Evolutionary conservation across 2,888 invertebrate species (phyloP).

Genomic region (Napeogenes sylphis): DNA sequence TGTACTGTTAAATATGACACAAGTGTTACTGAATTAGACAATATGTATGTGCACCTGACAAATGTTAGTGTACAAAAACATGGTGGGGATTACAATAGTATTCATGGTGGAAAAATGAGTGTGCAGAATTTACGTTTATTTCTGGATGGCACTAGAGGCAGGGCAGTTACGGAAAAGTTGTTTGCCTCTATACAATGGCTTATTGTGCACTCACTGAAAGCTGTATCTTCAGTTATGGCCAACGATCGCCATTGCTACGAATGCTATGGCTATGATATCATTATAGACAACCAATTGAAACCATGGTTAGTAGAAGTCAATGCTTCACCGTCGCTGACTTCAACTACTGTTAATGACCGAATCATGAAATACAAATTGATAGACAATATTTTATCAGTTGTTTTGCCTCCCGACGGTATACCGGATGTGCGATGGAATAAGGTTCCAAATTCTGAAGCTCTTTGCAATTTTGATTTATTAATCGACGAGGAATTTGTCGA

Average conservation of each 20-base stretch:
- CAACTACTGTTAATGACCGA: constrained; percentile 95
- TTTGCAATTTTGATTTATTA: constrained; percentile 89
- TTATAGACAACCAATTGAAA: constrained; percentile 94
- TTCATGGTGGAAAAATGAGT: constrained; percentile 97
- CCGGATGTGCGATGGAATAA: constrained; percentile 95
- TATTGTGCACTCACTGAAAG: constrained; percentile 94
- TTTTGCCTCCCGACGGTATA: constrained; percentile 90
- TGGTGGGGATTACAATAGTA: constrained; percentile 95
- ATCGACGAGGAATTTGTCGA: constrained; percentile 89
- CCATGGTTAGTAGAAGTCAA: constrained; percentile 97
- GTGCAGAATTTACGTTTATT: constrained; percentile 93
- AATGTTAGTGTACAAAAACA: constrained; percentile 98
- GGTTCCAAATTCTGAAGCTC: constrained; percentile 82
- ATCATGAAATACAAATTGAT: constrained; percentile 96
- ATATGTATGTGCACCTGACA: constrained; percentile 96
- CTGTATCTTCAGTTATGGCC: constrained; percentile 87
- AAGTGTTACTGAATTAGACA: constrained; percentile 91
- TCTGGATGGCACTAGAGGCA: constrained; percentile 93
- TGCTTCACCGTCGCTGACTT: constrained; percentile 96
- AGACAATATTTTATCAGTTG: constrained; percentile 94
- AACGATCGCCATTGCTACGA: constrained; percentile 87
- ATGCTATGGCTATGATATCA: constrained; percentile 97
- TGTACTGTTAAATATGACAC: constrained; percentile 97
- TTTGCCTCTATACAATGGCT: constrained; percentile 93
- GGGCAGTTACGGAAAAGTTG: constrained; percentile 89